Conservation (phyloP, 2,797 vertebrate genomes). For the Etheostoma perlongum region DNA sequence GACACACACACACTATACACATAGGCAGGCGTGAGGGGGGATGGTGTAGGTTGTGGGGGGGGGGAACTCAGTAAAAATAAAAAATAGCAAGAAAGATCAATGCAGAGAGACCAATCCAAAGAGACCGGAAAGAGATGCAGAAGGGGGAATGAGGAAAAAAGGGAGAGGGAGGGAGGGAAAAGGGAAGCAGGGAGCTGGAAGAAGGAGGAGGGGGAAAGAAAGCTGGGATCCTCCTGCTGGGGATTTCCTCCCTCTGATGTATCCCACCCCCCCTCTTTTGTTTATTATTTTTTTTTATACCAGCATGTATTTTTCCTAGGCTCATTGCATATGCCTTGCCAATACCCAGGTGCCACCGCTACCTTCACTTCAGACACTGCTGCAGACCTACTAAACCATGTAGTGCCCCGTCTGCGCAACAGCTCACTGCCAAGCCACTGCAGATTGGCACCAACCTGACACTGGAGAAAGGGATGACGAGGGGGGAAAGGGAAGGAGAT, state of each 20-base stretch:
- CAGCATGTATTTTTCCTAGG: constrained; percentile 61
- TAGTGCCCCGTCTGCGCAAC: constrained; percentile 28
- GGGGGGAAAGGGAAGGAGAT: not conserved
- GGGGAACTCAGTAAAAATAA: constrained; percentile 3
- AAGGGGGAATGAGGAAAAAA: constrained; percentile 15
- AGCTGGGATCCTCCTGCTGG: constrained; percentile 77
- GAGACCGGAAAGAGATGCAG: constrained; percentile 46
- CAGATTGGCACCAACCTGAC: constrained; percentile 54
- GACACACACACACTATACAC: not conserved
- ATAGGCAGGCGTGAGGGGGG: not conserved
- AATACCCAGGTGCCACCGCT: constrained; percentile 12
- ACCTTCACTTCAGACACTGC: constrained; percentile 9
- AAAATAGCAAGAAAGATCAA: constrained; percentile 21
- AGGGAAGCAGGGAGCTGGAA: constrained; percentile 26
- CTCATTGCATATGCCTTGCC: constrained; percentile 53
- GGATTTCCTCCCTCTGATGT: constrained; percentile 82
- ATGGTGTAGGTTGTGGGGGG: not conserved
- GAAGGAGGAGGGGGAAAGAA: constrained; percentile 54
- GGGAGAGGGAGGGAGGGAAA: not conserved
- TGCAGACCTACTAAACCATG: constrained; percentile 22
- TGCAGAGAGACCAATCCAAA: constrained; percentile 40
- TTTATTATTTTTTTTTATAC: constrained; percentile 36
- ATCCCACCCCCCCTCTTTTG: not conserved
- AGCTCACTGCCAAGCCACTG: constrained; percentile 40
- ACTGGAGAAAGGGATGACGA: constrained; percentile 32